These are phyloP conservation scores for Sciurus carolinensis DNA, from an alignment of 2,797 vertebrate species.

Conservation along the genomic window DNA sequence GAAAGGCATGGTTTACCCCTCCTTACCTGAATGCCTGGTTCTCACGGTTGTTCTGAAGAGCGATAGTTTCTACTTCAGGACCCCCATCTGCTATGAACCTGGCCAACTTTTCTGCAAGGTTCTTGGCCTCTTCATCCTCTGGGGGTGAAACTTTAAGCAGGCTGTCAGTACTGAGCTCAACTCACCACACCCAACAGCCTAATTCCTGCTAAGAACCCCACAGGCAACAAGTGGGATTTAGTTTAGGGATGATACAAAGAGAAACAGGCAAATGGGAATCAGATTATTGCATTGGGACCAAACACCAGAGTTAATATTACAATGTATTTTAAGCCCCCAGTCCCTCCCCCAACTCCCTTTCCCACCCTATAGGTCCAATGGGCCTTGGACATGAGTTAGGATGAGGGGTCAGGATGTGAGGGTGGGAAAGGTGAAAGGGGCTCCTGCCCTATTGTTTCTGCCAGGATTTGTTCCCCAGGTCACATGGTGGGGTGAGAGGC, in stretches of 20 bases:
- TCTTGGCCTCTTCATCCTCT: constrained; percentile 95
- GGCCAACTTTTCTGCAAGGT: constrained; percentile 96
- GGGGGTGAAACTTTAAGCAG: constrained; percentile 99
- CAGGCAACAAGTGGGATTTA: constrained; percentile 86
- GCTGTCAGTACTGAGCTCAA: constrained; percentile 97
- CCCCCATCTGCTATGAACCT: constrained; percentile 96
- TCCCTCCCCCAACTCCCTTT: background rate
- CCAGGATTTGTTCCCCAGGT: background rate
- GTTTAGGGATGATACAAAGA: constrained; percentile 80
- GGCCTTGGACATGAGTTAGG: background rate
- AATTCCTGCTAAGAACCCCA: constrained; percentile 94
- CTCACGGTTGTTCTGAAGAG: constrained; percentile 94
- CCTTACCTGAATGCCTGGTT: constrained; percentile 95
- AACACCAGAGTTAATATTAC: background rate
- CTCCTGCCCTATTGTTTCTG: background rate
- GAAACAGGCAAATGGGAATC: constrained; percentile 84
- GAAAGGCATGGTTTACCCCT: background rate
- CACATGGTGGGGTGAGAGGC: background rate
- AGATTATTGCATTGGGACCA: constrained; percentile 76
- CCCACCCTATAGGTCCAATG: background rate
- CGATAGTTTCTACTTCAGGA: constrained; percentile 96
- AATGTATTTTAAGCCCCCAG: background rate
- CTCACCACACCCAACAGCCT: constrained; percentile 95
- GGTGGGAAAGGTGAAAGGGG: background rate
- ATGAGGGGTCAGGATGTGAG: background rate